A percentile compares a stretch with the other conserved stretches of the same genome.
Evolutionary conservation across 1,140 invertebrate genomes (phyloP).

Genomic region (Pseudomyrmex gracilis): DNA sequence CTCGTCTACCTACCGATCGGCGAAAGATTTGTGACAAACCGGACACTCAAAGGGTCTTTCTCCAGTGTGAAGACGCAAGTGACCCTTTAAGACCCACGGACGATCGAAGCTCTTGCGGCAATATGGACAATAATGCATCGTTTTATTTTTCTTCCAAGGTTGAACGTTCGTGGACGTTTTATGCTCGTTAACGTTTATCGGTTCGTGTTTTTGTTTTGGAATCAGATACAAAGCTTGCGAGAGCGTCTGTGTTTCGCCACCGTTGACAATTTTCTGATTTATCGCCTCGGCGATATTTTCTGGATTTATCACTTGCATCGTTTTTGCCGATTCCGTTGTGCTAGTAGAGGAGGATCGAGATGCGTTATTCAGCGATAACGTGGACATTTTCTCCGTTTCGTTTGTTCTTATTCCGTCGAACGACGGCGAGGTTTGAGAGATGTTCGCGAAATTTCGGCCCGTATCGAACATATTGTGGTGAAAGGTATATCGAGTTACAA

Average conservation of each 20-base stretch:
- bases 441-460: neutral
- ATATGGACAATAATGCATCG: conserved; percentile 84
- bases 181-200: conserved; percentile 3
- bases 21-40: conserved; percentile 90
- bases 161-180: conserved; percentile 39
- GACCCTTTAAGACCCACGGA: conserved; percentile 90
- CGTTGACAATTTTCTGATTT: conserved; percentile 9
- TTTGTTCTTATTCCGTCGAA: neutral
- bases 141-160: conserved; percentile 81
- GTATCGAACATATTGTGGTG: conserved; percentile 75
- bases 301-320: neutral
- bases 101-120: conserved; percentile 87
- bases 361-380: neutral
- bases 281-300: neutral
- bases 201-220: conserved; percentile 58
- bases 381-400: neutral
- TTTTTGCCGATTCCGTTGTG: neutral
- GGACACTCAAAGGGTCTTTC: conserved; percentile 90
- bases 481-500: conserved; percentile 82
- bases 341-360: neutral
- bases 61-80: conserved; percentile 89
- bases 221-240: conserved; percentile 57
- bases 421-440: neutral
- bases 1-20: conserved; percentile 87
- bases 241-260: conserved; percentile 38